Percentiles rank a stretch among this genome's conserved stretches.
phyloP scores from a whole-genome alignment of 2,888 invertebrate species.

The Ashinkailepas kermadecensis region DNA sequence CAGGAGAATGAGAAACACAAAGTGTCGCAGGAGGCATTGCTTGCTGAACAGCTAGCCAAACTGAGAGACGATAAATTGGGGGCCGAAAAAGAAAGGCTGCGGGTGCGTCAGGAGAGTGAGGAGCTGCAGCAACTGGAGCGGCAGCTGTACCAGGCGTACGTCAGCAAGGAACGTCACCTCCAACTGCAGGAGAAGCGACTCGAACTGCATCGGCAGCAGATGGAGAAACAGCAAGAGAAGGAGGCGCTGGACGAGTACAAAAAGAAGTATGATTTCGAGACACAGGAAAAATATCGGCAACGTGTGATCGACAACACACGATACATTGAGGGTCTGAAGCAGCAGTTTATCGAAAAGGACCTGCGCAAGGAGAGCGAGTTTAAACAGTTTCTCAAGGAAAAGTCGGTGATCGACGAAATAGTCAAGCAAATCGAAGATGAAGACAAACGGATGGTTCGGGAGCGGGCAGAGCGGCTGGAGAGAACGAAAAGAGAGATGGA shows the following conservation, averaged over 20 bases:
- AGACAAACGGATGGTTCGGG: conserved; percentile 3
- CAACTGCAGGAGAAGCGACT: conserved; percentile 14
- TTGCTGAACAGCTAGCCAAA: not conserved
- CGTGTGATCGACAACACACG: not conserved
- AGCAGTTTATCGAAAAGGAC: not conserved
- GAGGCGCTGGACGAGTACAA: not conserved
- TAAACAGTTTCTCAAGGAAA: not conserved
- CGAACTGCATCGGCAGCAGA: not conserved
- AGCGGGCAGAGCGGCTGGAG: conserved; percentile 1
- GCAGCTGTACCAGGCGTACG: conserved; percentile 2
- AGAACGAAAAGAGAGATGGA: not conserved
- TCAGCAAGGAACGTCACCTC: conserved; percentile 12
- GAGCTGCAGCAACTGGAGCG: conserved; percentile 6
- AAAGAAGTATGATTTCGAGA: not conserved
- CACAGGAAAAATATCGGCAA: not conserved
- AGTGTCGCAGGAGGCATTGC: not conserved
- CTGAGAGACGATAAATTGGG: not conserved
- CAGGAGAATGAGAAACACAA: not conserved
- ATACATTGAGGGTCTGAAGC: not conserved
- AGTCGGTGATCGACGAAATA: not conserved
- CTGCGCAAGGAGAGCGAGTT: not conserved
- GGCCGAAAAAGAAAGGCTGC: not conserved
- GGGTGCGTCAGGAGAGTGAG: not conserved
- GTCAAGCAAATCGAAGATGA: not conserved
- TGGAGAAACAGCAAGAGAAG: not conserved